Evolutionary conservation across 1,140 invertebrate genomes (phyloP).

Genomic region (Euwallacea similis): DNA sequence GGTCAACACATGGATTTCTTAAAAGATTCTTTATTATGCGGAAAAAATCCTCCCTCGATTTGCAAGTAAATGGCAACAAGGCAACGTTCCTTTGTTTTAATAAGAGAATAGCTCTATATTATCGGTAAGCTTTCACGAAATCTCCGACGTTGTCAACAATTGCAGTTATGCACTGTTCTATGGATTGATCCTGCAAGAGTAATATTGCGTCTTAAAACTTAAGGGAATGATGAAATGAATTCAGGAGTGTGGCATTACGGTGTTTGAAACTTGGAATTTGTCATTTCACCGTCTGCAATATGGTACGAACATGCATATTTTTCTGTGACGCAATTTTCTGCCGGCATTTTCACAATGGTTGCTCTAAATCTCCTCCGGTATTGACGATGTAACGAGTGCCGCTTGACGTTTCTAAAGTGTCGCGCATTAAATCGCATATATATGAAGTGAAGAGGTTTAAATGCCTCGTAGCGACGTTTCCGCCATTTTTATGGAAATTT

Average conservation of each 20-base stretch:
- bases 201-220: too few relatives aligned
- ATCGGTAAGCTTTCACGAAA: too few relatives aligned
- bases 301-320: too few relatives aligned
- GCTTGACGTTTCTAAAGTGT: background rate
- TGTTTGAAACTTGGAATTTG: conserved; percentile 3
- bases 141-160: too few relatives aligned
- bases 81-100: too few relatives aligned
- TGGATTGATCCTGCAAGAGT: too few relatives aligned
- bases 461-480: background rate
- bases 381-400: conserved; percentile 5
- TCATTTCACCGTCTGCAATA: conserved; percentile 7
- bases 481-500: background rate
- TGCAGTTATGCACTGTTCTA: too few relatives aligned
- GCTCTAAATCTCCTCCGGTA: conserved; percentile 4
- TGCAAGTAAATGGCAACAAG: too few relatives aligned
- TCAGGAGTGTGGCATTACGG: conserved; percentile 12
- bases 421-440: background rate
- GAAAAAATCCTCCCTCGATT: too few relatives aligned
- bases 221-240: background rate
- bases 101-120: too few relatives aligned
- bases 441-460: background rate
- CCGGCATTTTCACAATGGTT: conserved; percentile 4
- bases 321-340: background rate
- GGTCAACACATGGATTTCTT: too few relatives aligned
- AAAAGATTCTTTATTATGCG: too few relatives aligned